Evolutionary conservation across 1,140 invertebrate genomes (phyloP).

Genomic region (Temnothorax curvispinosus): DNA sequence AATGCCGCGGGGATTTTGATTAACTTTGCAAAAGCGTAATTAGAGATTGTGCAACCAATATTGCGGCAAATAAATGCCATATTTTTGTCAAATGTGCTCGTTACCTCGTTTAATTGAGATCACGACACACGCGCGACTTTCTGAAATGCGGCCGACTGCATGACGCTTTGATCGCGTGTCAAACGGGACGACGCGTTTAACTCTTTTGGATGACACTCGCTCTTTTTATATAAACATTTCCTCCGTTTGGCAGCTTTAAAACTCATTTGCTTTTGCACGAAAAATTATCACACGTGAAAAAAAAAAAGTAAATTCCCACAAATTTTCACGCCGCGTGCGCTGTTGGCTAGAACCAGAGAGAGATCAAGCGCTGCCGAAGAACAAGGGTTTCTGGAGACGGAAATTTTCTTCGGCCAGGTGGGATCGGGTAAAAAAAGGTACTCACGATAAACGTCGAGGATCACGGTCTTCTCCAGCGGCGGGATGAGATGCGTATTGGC

Average conservation of each 20-base stretch:
- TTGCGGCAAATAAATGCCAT: slow-evolving; percentile 43
- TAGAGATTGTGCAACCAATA: slow-evolving; percentile 16
- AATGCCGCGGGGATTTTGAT: slow-evolving; percentile 41
- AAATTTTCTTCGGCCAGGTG: background rate
- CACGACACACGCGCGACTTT: background rate
- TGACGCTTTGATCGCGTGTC: background rate
- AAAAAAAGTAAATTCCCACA: background rate
- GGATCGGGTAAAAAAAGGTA: slow-evolving; percentile 67
- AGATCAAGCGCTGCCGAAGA: background rate
- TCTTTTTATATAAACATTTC: background rate
- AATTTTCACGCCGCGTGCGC: background rate
- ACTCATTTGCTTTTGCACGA: background rate
- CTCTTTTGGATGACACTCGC: background rate
- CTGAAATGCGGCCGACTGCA: background rate
- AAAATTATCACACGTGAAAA: background rate
- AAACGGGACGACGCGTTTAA: background rate
- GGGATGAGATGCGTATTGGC: slow-evolving; percentile 94
- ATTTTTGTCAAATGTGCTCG: slow-evolving; percentile 31
- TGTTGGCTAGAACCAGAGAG: too few relatives aligned
- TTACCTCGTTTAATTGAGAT: slow-evolving; percentile 26
- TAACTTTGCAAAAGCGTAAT: slow-evolving; percentile 43
- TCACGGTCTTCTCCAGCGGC: slow-evolving; percentile 91
- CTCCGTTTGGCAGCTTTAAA: background rate
- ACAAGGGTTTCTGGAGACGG: too few relatives aligned
- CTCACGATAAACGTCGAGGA: slow-evolving; percentile 93